Evolutionary conservation across 2,113 vertebrate species (phyloP), one percentile per base, ranked within the genome.

Genomic region (Neotoma lepida): DNA sequence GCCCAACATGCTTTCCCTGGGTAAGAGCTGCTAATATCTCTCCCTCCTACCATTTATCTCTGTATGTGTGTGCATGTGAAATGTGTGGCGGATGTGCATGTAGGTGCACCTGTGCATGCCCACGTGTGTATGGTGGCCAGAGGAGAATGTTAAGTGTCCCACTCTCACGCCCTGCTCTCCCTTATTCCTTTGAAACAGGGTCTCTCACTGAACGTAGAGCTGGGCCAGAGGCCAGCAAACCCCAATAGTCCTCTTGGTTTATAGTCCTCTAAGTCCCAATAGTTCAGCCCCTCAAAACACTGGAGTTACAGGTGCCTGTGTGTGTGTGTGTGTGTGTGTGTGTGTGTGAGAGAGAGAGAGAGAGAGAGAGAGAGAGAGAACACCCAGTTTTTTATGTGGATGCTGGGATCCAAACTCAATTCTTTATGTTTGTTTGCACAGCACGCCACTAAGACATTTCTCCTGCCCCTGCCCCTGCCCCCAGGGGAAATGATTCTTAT

Each of bases 401-500:
- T 84, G 26, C 24, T 61, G 8, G 33, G n/a, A 15, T 58, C 33
- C 6, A 30, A 54, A 54, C 49, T n/a, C 76, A 20, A 35, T 10
- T 28, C 71, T 24, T 44, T 74, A 12, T 24, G 10, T 39, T 24
- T 24, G 10, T 39, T 24, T 80, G 5, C 4, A n/a, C 51, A 81
- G 51, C 80, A 28, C 61, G 80, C 80, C 80, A 17, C 39, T 33
- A 33, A 64, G 39, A 30, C 41, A 33, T 63, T 64, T 64, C 81
- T 63, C 39, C 81, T 44, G 9, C 39, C 26, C 17, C 58, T 64
- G 46, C 81, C 44, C 39, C 81, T 44, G 9, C 39, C 26, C 17
- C 58, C 14, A 35, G 96, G 94, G 74, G 94, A 97, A 97, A 95
- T 95, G 70, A 76, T 94, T 68, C 90, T 96, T 89, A 85, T 46